Evolutionary conservation across 1,140 invertebrate species (phyloP), one percentile per base, ranked within the genome.

Genomic region (Sitobion miscanthi): DNA sequence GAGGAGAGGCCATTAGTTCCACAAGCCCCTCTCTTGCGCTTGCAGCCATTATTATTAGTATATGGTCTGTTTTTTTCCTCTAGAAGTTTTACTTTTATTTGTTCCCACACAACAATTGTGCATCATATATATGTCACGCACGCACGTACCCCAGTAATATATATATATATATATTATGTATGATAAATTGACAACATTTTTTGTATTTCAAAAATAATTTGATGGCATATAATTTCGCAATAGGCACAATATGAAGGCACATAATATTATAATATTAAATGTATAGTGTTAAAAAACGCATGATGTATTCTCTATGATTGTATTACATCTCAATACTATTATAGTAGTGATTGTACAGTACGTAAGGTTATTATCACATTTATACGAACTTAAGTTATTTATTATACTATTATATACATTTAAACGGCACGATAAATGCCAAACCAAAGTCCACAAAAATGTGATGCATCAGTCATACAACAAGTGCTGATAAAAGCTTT

Each of bases 31-130:
- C 25, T 85, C 23, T 45, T 7, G 54, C 54, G 30, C 35, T 90
- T 38, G 30, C n/a, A n/a, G n/a, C 90, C 77, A 42, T 83, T 91
- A 91, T 89, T 89, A 89, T 57, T 89, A 89, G 20, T 89, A 57
- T 77, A 86, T n/a, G 35, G 52, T 38, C n/a, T 89, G 49, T 42
- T 38, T 89, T 89, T 89, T 89, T 57, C 38, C 49, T 57, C 49
- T 57, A 57, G n/a, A 89, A 89, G 35, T 57, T 89, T 89, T 89
- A 57, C 52, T 89, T 89, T 89, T 89, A 89, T 89, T 89, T 89
- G 52, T 89, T 89, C 52, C 88, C 88, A 25, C 49, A 38, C 52
- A 57, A 42, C 52, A 42, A 89, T 54, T 57, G 88, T 38, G 47
- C n/a, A 21, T 52, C 47, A 49, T 52, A 35, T 35, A 86, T 21